These are phyloP conservation scores for Eriocheir sinensis DNA, from an alignment of 1,140 invertebrate genomes.

Conservation along the genomic window DNA sequence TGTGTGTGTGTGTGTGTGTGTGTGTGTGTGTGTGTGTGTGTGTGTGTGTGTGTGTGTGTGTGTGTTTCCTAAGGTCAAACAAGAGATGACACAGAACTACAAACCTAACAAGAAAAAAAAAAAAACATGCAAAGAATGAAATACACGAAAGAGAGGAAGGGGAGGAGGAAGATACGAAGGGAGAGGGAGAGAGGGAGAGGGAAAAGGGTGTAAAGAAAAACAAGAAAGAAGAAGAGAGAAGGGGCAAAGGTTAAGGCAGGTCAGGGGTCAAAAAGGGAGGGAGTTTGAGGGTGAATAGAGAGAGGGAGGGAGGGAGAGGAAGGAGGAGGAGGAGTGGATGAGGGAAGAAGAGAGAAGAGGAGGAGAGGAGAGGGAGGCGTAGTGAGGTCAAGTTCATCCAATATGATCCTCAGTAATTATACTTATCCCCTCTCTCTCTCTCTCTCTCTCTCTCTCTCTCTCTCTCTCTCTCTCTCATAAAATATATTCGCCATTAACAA, in stretches of 20 bases:
- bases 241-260: neutral
- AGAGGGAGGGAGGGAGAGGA: slow-evolving; percentile 28
- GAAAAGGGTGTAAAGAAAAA: neutral
- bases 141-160: neutral
- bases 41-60: slow-evolving; percentile 39
- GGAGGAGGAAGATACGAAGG: neutral
- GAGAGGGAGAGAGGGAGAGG: neutral
- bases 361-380: neutral
- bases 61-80: neutral
- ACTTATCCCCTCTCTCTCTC: too few species aligned
- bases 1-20: slow-evolving; percentile 53
- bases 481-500: too few species aligned
- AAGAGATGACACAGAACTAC: neutral
- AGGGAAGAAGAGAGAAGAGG: neutral
- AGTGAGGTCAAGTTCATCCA: neutral
- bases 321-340: neutral
- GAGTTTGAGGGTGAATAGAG: neutral
- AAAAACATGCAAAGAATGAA: too few species aligned
- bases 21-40: slow-evolving; percentile 52
- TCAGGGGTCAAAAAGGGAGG: neutral
- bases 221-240: neutral
- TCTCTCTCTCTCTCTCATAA: too few species aligned
- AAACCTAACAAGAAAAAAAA: neutral
- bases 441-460: too few species aligned
- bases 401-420: too few species aligned